A percentile compares a stretch with the other conserved stretches of the same genome.
Conservation (phyloP, 1,140 invertebrate species). For the Drosophila malerkotliana region DNA sequence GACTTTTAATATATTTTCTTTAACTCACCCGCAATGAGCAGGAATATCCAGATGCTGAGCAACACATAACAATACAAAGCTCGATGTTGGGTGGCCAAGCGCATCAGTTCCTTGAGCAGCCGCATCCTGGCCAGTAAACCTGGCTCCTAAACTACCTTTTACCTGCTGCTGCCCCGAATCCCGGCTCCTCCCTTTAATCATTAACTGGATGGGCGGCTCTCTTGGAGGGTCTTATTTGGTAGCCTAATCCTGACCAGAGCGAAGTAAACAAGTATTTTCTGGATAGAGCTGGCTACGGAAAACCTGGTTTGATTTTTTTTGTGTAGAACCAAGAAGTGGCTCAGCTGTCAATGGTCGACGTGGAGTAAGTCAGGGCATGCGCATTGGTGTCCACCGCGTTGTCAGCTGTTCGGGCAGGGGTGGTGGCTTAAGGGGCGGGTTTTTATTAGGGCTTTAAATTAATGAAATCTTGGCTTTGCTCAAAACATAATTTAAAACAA, state of each 20-base stretch:
- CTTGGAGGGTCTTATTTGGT: constrained; percentile 43
- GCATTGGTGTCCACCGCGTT: constrained; percentile 35
- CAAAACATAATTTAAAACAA: background rate
- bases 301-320: constrained; percentile 17
- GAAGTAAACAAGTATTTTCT: background rate
- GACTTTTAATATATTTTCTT: too few relatives aligned
- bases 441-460: background rate
- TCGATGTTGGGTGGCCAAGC: constrained; percentile 89
- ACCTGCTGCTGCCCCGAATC: constrained; percentile 15
- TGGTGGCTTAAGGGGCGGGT: constrained; percentile 24
- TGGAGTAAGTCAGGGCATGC: constrained; percentile 65
- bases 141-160: constrained; percentile 14
- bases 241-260: constrained; percentile 1
- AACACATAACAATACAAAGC: constrained; percentile 91
- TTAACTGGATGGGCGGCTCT: constrained; percentile 42
- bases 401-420: constrained; percentile 54
- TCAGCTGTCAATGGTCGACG: constrained; percentile 58
- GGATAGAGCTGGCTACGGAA: constrained; percentile 26
- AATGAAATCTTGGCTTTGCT: background rate
- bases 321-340: background rate
- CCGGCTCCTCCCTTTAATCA: constrained; percentile 14
- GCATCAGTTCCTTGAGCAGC: constrained; percentile 86
- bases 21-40: constrained; percentile 88
- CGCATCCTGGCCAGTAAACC: constrained; percentile 52
- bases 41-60: constrained; percentile 91